Evolutionary conservation across 2,797 vertebrate genomes (phyloP).

Genomic region (Microctenopoma steveboyesi): DNA sequence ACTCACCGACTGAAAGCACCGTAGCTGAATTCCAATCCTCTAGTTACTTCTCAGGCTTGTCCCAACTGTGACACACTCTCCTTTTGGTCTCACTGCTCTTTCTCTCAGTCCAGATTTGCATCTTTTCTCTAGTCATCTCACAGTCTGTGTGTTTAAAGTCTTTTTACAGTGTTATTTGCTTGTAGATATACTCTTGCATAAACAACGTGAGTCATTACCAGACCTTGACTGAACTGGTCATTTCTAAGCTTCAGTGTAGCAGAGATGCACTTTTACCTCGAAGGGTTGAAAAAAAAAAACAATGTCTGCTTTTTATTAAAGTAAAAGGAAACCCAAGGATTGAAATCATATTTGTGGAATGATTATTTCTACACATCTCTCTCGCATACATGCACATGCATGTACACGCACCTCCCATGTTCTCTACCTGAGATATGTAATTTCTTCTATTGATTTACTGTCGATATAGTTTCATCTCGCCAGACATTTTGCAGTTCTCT

Average conservation of each 20-base stretch:
- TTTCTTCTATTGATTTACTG: slow-evolving; percentile 7
- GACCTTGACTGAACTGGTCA: background rate
- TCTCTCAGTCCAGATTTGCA: slow-evolving; percentile 50
- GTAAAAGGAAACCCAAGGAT: background rate
- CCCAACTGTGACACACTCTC: slow-evolving; percentile 38
- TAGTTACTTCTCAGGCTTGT: slow-evolving; percentile 58
- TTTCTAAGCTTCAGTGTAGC: background rate
- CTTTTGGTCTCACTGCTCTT: slow-evolving; percentile 40
- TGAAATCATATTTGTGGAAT: too few species aligned
- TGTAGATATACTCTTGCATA: slow-evolving; percentile 17
- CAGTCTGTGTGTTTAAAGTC: slow-evolving; percentile 29
- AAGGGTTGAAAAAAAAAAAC: background rate
- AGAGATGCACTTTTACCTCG: background rate
- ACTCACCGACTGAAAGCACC: slow-evolving; percentile 65
- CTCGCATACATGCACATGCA: too few species aligned
- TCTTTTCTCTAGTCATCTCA: slow-evolving; percentile 36
- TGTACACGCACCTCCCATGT: too few species aligned
- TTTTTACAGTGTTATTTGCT: slow-evolving; percentile 37
- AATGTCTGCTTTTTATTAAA: background rate
- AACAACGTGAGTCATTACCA: background rate
- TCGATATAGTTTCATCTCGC: background rate
- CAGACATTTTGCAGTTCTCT: background rate
- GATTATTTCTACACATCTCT: too few species aligned
- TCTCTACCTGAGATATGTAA: background rate
- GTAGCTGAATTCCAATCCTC: slow-evolving; percentile 63